Evolutionary conservation across 2,797 vertebrate species (phyloP).

Genomic region (Tympanoctomys barrerae): DNA sequence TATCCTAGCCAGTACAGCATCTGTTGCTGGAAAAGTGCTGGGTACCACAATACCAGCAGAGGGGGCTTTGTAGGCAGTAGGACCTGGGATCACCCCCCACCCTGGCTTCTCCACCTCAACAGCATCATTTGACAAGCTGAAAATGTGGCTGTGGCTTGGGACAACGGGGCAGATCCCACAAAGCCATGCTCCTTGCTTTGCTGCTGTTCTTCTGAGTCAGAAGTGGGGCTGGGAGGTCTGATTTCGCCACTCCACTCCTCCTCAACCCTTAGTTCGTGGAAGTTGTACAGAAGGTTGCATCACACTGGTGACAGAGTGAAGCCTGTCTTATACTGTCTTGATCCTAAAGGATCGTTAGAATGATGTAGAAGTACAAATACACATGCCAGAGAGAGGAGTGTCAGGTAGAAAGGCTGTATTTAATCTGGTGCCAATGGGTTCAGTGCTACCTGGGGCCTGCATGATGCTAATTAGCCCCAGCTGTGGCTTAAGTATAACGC

Average conservation of each 20-base stretch:
- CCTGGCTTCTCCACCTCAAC: constrained; percentile 9
- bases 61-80: not conserved
- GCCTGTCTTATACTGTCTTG: not conserved
- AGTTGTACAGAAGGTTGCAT: not conserved
- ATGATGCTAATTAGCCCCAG: not conserved
- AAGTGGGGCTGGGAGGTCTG: not conserved
- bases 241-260: not conserved
- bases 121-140: constrained; percentile 32
- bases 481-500: not conserved
- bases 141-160: constrained; percentile 20
- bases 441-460: too few species aligned
- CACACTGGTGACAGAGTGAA: not conserved
- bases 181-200: not conserved
- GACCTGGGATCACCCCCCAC: not conserved
- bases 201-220: not conserved
- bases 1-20: not conserved
- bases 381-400: not conserved
- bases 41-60: not conserved
- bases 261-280: not conserved
- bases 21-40: constrained; percentile 25
- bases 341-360: not conserved
- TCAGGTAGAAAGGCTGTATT: not conserved
- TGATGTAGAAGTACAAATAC: not conserved
- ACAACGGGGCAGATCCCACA: not conserved
- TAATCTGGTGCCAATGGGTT: not conserved